A percentile compares a stretch with the other conserved stretches of the same genome.
phyloP scores from a whole-genome alignment of 1,140 invertebrate genomes.

The Orius insidiosus region DNA sequence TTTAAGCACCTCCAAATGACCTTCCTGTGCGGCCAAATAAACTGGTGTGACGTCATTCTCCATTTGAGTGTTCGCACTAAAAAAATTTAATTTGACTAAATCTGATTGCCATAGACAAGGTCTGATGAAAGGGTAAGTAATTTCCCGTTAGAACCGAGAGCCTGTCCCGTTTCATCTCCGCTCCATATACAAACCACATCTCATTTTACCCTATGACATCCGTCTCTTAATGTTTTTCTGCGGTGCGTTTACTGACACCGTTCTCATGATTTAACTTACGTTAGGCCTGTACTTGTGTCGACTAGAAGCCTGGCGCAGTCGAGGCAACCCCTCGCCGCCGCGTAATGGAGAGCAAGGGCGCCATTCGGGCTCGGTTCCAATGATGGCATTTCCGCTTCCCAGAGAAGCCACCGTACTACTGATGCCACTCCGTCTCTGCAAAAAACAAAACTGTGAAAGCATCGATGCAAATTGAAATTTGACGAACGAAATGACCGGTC shows the following conservation, averaged over 20 bases:
- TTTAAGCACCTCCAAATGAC: conserved; percentile 65
- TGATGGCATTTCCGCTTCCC: conserved; percentile 35
- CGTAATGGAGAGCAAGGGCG: conserved; percentile 67
- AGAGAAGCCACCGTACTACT: conserved; percentile 38
- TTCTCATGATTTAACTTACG: conserved; percentile 35
- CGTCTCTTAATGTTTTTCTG: neutral
- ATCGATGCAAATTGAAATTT: neutral
- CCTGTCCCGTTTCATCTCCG: neutral
- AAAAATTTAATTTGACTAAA: too few relatives aligned
- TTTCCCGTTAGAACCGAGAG: neutral
- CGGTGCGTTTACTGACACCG: neutral
- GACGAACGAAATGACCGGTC: too few relatives aligned
- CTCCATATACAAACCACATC: neutral
- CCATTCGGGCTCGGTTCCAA: conserved; percentile 30
- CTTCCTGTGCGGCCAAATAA: conserved; percentile 72
- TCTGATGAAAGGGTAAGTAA: too few relatives aligned
- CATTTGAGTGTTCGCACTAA: conserved; percentile 71
- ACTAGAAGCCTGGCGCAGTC: conserved; percentile 65
- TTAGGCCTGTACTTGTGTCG: conserved; percentile 53
- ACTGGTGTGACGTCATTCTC: conserved; percentile 79
- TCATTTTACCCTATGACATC: too few relatives aligned
- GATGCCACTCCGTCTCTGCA: conserved; percentile 35
- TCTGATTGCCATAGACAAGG: too few relatives aligned
- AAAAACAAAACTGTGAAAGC: conserved; percentile 11
- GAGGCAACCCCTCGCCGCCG: conserved; percentile 62